Conservation (phyloP, 2,113 vertebrate genomes). For the Numenius arquata region DNA sequence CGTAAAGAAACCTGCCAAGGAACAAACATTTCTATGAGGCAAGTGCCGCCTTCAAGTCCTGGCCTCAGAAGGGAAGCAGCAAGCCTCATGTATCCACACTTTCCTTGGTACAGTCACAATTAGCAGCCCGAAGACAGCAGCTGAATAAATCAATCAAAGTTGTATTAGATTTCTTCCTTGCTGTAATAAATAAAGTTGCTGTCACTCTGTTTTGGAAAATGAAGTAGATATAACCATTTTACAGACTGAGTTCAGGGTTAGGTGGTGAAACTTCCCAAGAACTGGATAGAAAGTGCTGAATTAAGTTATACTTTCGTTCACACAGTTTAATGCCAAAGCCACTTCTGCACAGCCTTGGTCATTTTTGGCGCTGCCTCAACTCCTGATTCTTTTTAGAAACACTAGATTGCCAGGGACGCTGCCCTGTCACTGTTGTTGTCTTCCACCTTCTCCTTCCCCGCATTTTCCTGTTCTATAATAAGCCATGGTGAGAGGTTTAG, state of each 20-base stretch:
- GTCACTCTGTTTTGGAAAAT: not conserved
- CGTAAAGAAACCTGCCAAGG: not conserved
- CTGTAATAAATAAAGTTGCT: not conserved
- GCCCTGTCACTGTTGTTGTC: not conserved
- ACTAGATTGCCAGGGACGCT: not conserved
- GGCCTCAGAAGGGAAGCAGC: not conserved
- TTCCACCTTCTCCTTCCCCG: not conserved
- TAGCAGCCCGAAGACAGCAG: not conserved
- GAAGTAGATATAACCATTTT: not conserved
- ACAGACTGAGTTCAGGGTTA: not conserved
- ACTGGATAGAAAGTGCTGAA: not conserved
- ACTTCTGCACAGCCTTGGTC: not conserved
- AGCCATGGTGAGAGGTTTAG: not conserved
- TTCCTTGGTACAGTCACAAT: not conserved
- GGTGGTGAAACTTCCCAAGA: not conserved
- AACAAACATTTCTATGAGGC: not conserved
- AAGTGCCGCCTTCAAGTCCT: not conserved
- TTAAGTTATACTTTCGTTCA: not conserved
- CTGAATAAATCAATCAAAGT: not conserved
- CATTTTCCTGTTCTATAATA: not conserved
- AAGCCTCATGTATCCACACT: not conserved
- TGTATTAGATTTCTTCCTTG: not conserved
- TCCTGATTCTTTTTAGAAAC: not conserved
- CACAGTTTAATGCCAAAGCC: not conserved
- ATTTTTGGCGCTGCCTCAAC: not conserved